Evolutionary conservation across 2,113 vertebrate genomes (phyloP), one percentile per base, ranked within the genome.

Genomic region (Andinoacara biseriatus): DNA sequence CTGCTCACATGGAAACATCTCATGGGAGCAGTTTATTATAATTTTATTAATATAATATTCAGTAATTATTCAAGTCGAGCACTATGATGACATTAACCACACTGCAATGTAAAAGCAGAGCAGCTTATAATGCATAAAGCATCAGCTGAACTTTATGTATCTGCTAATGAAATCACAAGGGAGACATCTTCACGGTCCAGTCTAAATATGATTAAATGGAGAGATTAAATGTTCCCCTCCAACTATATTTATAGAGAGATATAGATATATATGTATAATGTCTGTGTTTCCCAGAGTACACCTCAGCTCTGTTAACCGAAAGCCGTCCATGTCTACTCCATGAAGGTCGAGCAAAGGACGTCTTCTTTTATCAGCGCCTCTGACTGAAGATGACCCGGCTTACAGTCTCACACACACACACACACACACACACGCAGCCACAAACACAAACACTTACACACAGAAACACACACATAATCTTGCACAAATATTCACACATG

Each of bases 271-370:
- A 22, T 11, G 0, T 58, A 15, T 17, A 0, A 0, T 58, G 58
- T 58, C 33, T 26, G 58, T 24, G 0, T 58, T 75, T 38, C 7
- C 15, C 54, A n/a, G 10, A 29, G 10, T 33, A n/a, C 61, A 54
- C 40, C 31, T 77, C 20, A 3, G 9, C 67, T 1, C 38, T 24
- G 74, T 10, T 58, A 20, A 63, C 65, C 43, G 18, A 74, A 33
- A 63, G 40, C 58, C 29, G 17, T 43, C 13, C 40, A 13, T 31
- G 75, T 65, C 43, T 65, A 35, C 9, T 65, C 77, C 24, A n/a
- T 83, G 81, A 90, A 92, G 91, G 90, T 91, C 90, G 90, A 46
- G n/a, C 61, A 79, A 91, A 92, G 89, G 90, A 86, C 80, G 8
- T 78, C 46, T 52, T 60, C 54, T 72, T 83, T 77, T 86, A 81